phyloP scores from a whole-genome alignment of 2,888 invertebrate genomes.

The Euphydryas editha region DNA sequence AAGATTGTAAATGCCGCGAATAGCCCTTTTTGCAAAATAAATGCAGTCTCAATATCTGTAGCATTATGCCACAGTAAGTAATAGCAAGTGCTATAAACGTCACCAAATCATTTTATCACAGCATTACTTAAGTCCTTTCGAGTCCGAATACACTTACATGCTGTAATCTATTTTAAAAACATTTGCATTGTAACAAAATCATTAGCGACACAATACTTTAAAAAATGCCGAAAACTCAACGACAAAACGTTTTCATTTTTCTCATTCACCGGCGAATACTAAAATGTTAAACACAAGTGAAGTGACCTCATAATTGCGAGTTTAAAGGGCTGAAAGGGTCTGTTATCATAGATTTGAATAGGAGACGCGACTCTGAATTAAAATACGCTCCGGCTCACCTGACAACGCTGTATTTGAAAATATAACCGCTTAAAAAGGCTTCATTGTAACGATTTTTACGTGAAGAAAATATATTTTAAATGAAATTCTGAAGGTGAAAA shows the following conservation, averaged over 20 bases:
- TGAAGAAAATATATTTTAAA: neutral
- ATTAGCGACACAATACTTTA: conserved; percentile 9
- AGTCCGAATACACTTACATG: neutral
- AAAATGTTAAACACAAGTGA: conserved; percentile 36
- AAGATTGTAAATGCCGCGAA: too few relatives aligned
- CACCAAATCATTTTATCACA: neutral
- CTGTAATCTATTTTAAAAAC: neutral
- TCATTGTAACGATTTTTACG: conserved; percentile 7
- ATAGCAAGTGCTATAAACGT: neutral
- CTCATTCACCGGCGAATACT: conserved; percentile 26
- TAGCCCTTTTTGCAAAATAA: too few relatives aligned
- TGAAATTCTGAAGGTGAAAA: neutral
- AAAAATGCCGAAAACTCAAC: conserved; percentile 17
- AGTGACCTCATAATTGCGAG: conserved; percentile 41
- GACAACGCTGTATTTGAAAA: conserved; percentile 26
- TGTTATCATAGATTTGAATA: conserved; percentile 39
- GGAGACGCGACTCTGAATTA: conserved; percentile 29
- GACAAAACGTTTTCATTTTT: conserved; percentile 25
- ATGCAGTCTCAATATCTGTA: too few relatives aligned
- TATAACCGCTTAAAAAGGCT: conserved; percentile 10
- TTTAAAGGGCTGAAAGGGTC: conserved; percentile 40
- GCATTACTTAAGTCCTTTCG: too few relatives aligned
- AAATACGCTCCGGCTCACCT: conserved; percentile 33
- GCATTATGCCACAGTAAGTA: too few relatives aligned
- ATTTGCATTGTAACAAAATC: conserved; percentile 9